Percentiles rank a stretch among this genome's conserved stretches.
These are phyloP conservation scores for Allophyes oxyacanthae DNA, from an alignment of 2,888 invertebrate genomes.

Conservation along the genomic window DNA sequence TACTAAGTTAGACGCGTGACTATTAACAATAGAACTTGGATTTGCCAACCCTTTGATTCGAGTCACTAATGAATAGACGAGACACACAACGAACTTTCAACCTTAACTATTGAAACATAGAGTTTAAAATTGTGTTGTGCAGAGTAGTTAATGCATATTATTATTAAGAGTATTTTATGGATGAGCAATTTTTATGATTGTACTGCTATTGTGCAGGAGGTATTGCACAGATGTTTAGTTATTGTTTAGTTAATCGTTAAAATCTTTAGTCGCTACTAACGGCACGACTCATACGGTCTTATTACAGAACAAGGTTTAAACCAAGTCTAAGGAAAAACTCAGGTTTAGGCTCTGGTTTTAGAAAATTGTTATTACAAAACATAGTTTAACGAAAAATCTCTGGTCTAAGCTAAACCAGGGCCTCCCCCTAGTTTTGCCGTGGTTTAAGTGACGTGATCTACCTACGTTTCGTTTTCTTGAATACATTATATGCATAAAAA, in stretches of 20 bases:
- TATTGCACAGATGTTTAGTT: conserved; percentile 65
- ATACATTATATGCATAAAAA: too few species aligned
- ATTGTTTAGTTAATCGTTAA: conserved; percentile 66
- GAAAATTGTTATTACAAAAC: too few species aligned
- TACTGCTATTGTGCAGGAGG: conserved; percentile 69
- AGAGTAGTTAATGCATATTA: conserved; percentile 73
- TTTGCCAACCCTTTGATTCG: conserved; percentile 88
- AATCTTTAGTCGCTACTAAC: conserved; percentile 50
- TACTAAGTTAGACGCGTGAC: conserved; percentile 85
- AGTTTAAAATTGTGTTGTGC: conserved; percentile 50
- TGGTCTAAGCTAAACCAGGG: too few species aligned
- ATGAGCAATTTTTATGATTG: conserved; percentile 87
- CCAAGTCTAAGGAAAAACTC: too few species aligned
- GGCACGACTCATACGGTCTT: conserved; percentile 30
- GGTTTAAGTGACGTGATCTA: too few species aligned
- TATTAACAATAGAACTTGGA: conserved; percentile 85
- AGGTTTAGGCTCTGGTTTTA: too few species aligned
- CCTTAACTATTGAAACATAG: conserved; percentile 54
- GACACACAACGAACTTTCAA: conserved; percentile 42
- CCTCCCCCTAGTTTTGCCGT: too few species aligned
- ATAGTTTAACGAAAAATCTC: too few species aligned
- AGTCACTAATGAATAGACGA: conserved; percentile 80
- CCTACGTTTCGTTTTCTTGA: too few species aligned
- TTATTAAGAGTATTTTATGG: conserved; percentile 82
- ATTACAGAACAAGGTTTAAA: too few species aligned